Evolutionary conservation across 2,888 invertebrate genomes (phyloP).

Genomic region (Podabrus alpinus): DNA sequence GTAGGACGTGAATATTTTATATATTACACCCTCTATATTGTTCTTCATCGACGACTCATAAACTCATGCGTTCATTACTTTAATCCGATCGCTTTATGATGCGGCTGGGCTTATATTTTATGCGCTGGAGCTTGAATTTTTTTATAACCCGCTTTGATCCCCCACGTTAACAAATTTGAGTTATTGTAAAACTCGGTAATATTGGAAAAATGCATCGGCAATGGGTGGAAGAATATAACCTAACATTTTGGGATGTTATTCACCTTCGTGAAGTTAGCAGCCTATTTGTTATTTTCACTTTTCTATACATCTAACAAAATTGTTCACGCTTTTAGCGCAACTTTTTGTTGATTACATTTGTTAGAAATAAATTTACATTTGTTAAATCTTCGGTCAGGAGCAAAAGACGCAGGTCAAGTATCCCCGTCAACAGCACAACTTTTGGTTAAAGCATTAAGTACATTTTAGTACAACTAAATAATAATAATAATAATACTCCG

Average conservation of each 20-base stretch:
- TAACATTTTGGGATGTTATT: not conserved
- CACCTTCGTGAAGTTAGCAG: not conserved
- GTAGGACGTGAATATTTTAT: conserved; percentile 26
- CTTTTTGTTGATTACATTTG: no score
- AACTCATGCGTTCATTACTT: conserved; percentile 11
- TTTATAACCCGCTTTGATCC: not conserved
- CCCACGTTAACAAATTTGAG: not conserved
- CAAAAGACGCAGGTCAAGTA: no score
- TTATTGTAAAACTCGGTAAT: not conserved
- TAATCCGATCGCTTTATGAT: conserved; percentile 4
- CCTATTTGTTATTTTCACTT: not conserved
- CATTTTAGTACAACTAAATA: no score
- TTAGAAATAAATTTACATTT: no score
- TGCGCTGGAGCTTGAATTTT: not conserved
- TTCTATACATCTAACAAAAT: no score
- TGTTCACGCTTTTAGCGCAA: no score
- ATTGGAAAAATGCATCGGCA: not conserved
- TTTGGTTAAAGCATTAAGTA: no score
- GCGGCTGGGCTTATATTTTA: not conserved
- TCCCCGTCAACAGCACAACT: no score
- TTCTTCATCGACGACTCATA: conserved; percentile 12
- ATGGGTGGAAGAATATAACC: not conserved
- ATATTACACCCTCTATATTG: conserved; percentile 23
- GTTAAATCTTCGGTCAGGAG: no score
- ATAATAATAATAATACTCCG: no score